Evolutionary conservation across 2,888 invertebrate genomes (phyloP).

Genomic region (Lutraria lutraria): DNA sequence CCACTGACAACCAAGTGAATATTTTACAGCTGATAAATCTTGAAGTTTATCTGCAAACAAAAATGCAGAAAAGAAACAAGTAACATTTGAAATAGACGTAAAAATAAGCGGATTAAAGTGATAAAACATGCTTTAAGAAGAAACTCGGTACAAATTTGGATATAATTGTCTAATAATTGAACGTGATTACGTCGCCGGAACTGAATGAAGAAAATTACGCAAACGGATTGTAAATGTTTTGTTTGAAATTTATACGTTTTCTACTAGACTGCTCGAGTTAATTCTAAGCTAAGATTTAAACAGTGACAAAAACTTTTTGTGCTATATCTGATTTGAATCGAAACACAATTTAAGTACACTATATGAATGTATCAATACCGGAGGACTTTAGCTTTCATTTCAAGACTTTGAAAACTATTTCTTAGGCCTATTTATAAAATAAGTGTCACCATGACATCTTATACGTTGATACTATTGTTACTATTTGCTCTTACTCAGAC

Average conservation of each 20-base stretch:
- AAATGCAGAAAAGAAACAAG: neutral
- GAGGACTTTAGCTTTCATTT: neutral
- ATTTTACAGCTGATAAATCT: neutral
- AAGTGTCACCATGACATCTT: slow-evolving; percentile 22
- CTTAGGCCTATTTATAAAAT: neutral
- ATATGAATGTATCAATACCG: neutral
- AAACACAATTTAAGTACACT: neutral
- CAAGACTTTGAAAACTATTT: neutral
- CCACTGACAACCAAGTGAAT: neutral
- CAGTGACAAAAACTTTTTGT: neutral
- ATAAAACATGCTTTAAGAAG: neutral
- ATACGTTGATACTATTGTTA: slow-evolving; percentile 20
- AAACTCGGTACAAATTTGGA: neutral
- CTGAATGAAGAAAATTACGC: slow-evolving; percentile 4
- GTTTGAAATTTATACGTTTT: neutral
- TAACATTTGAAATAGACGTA: neutral
- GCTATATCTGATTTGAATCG: neutral
- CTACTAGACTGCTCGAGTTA: neutral
- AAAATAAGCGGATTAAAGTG: neutral
- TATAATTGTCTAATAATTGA: slow-evolving; percentile 15
- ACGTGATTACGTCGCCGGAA: neutral
- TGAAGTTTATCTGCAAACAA: neutral
- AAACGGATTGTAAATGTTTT: neutral
- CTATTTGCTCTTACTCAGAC: neutral
- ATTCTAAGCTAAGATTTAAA: neutral